phyloP scores from a whole-genome alignment of 2,888 invertebrate genomes.

The Periphyllus acericola region DNA sequence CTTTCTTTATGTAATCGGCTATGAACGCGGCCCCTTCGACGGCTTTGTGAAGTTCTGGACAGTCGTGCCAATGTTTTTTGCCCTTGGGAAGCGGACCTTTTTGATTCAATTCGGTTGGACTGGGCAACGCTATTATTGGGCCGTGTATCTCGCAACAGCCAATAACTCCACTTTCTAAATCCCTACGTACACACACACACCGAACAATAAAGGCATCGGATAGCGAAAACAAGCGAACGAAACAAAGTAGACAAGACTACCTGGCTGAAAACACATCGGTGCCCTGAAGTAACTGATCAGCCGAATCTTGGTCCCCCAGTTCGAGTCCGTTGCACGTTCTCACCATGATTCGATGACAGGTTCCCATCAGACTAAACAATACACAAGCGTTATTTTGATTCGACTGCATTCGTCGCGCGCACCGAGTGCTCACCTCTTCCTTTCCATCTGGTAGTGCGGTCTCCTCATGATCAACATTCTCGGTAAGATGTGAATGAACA shows the following conservation, averaged over 20 bases:
- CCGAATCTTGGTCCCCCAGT: conserved; percentile 73
- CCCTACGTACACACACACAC: too few species aligned
- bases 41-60: conserved; percentile 91
- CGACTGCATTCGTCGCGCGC: background rate
- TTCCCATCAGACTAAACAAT: conserved; percentile 65
- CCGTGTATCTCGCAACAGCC: conserved; percentile 63
- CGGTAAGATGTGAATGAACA: conserved; percentile 96
- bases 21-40: conserved; percentile 92
- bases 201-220: background rate
- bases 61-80: conserved; percentile 80
- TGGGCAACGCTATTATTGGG: conserved; percentile 46
- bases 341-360: conserved; percentile 75
- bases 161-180: conserved; percentile 59
- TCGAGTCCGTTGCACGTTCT: conserved; percentile 82
- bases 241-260: background rate
- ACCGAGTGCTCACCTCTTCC: conserved; percentile 66
- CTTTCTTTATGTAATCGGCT: conserved; percentile 90
- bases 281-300: conserved; percentile 68
- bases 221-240: background rate
- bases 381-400: background rate
- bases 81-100: conserved; percentile 7
- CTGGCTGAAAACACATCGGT: conserved; percentile 66
- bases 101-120: background rate
- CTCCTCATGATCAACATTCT: conserved; percentile 92
- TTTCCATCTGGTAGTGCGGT: conserved; percentile 72